Evolutionary conservation across 2,888 invertebrate species (phyloP), one percentile per base, ranked within the genome.

Genomic region (Drosophila paranaensis): DNA sequence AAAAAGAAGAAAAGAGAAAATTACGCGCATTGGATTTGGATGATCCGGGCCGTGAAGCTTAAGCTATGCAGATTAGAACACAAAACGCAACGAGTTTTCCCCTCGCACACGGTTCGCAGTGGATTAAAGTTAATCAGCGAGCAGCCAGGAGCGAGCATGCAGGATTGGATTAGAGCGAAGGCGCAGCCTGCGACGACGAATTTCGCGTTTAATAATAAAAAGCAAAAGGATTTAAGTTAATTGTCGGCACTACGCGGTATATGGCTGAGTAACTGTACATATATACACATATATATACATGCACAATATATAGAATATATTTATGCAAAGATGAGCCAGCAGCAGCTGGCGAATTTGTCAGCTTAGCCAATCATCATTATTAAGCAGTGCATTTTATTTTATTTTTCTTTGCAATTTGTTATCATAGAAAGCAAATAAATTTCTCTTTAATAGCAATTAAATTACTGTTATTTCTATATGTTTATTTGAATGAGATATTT

Each of bases 141-240:
- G 51, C 33, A 39, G 39, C 46, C 53, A 37, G 66, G 53, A 43
- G 48, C 48, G 56, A n/a, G 46, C 57, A 45, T 14, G 33, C 33
- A 46, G 69, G 62, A 66, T 39, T 53, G 65, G 60, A 35, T 40
- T 42, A 6, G 27, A 27, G 4, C 46, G 46, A 57, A 60, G 63
- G 57, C 63, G 66, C 68, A 50, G 71, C 20, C 61, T 35, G 55
- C 40, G 37, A 54, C 37, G 6, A 46, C 60, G 35, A 39, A 66
- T 71, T 77, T 72, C 72, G 60, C 69, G 70, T 71, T 70, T 88
- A 82, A 78, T 76, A 83, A 76, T 84, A 84, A 84, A 84, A 87
- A 89, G 79, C 64, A 76, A 89, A 84, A 83, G 84, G 89, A 89
- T 89, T 84, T 73, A 81, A 87, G 65, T 66, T 78, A 83, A 80